These are phyloP conservation scores for Amphimallon solstitiale DNA, from an alignment of 2,888 invertebrate species.

Conservation along the genomic window DNA sequence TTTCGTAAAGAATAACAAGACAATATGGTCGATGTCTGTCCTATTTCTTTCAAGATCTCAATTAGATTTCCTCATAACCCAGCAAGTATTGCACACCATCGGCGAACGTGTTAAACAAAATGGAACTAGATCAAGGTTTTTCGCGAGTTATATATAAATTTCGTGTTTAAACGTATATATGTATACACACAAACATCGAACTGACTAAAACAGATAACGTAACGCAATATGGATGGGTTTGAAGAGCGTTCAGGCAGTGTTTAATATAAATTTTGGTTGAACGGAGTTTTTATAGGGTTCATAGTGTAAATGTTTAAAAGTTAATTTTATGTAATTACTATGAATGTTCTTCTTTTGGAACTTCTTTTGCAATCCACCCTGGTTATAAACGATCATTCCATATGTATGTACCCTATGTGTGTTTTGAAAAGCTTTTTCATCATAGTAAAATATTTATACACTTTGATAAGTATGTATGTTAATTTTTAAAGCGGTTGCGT, in stretches of 20 bases:
- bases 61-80: no score
- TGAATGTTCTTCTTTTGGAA: not conserved
- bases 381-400: not conserved
- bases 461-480: no score
- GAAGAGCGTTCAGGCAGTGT: conserved; percentile 5
- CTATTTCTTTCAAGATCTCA: no score
- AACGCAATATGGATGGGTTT: not conserved
- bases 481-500: no score
- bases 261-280: conserved; percentile 10
- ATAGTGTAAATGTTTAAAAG: conserved; percentile 10
- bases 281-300: conserved; percentile 5
- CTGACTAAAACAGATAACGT: conserved; percentile 5
- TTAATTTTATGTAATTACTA: conserved; percentile 8
- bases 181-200: conserved; percentile 1
- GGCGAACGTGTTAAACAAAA: conserved; percentile 2
- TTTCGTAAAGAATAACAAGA: no score
- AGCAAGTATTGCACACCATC: not conserved
- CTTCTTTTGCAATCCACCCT: not conserved
- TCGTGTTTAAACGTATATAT: not conserved
- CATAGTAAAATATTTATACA: not conserved
- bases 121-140: conserved; percentile 24
- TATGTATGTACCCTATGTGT: not conserved
- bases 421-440: not conserved
- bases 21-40: no score
- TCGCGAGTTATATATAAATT: conserved; percentile 18